These are phyloP conservation scores for Eupithecia subumbrata DNA, from an alignment of 2,888 invertebrate genomes.

Conservation along the genomic window DNA sequence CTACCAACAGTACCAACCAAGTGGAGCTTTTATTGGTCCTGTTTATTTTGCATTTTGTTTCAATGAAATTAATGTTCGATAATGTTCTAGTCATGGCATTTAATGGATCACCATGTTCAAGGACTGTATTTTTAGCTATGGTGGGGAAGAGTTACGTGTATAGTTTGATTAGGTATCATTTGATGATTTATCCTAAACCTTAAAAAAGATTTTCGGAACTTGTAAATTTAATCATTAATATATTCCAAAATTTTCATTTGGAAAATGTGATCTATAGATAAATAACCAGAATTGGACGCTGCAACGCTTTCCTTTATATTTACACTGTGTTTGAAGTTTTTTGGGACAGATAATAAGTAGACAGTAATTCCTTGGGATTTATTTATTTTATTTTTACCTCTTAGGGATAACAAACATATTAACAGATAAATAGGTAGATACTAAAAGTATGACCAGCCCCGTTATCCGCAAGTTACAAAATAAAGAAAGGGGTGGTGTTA, in stretches of 20 bases:
- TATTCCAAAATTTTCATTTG: no score
- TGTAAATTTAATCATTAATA: no score
- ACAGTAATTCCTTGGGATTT: no score
- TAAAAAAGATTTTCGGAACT: no score
- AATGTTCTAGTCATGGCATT: constrained; percentile 55
- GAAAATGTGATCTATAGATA: no score
- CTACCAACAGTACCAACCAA: constrained; percentile 41
- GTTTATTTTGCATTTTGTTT: constrained; percentile 65
- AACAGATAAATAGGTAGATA: no score
- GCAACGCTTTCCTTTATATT: neutral
- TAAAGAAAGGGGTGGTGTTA: no score
- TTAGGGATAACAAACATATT: no score
- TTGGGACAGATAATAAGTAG: neutral
- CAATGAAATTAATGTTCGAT: constrained; percentile 50
- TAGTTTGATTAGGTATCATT: neutral
- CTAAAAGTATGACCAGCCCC: no score
- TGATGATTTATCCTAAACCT: neutral
- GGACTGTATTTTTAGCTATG: neutral
- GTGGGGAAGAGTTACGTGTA: neutral
- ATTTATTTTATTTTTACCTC: no score
- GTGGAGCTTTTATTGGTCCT: constrained; percentile 65
- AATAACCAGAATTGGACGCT: no score
- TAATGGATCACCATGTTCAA: constrained; percentile 48
- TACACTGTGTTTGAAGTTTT: neutral
- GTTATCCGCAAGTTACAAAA: no score